Conservation (phyloP, 2,797 vertebrate species). For the Tapera naevia region DNA sequence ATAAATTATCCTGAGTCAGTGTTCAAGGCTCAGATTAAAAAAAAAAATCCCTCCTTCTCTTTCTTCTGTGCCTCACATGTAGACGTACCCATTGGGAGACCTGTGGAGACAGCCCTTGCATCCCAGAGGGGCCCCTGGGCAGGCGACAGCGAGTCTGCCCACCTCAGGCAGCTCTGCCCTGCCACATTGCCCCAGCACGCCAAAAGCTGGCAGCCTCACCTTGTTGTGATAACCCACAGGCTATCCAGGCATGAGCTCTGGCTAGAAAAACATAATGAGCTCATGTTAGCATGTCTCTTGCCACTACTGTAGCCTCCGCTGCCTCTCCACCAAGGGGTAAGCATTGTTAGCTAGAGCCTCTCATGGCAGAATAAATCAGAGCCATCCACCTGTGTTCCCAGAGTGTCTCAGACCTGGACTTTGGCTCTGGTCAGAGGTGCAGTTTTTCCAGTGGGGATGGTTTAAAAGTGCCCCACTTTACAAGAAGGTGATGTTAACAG, state of each 20-base stretch:
- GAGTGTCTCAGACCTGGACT: not conserved
- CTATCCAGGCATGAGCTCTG: not conserved
- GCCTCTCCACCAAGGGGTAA: not conserved
- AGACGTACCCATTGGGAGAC: accelerated
- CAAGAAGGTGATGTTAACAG: not conserved
- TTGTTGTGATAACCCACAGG: not conserved
- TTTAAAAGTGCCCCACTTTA: not conserved
- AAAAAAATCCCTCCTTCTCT: not conserved
- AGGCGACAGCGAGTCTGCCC: accelerated
- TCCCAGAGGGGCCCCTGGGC: not conserved
- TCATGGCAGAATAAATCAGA: not conserved
- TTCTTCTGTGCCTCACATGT: not conserved
- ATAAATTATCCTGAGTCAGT: not conserved
- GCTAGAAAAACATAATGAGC: not conserved
- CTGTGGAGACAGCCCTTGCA: accelerated
- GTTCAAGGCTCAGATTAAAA: not conserved
- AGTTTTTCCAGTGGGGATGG: not conserved
- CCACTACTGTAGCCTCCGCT: not conserved
- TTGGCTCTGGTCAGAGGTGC: not conserved
- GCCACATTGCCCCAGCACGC: not conserved
- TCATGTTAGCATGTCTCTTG: not conserved
- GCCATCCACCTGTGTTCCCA: not conserved
- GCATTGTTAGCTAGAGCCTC: accelerated
- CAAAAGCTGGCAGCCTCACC: not conserved
- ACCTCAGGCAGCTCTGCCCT: not conserved